Conservation (phyloP, 2,888 invertebrate genomes). For the Pantelozetes paolii region DNA sequence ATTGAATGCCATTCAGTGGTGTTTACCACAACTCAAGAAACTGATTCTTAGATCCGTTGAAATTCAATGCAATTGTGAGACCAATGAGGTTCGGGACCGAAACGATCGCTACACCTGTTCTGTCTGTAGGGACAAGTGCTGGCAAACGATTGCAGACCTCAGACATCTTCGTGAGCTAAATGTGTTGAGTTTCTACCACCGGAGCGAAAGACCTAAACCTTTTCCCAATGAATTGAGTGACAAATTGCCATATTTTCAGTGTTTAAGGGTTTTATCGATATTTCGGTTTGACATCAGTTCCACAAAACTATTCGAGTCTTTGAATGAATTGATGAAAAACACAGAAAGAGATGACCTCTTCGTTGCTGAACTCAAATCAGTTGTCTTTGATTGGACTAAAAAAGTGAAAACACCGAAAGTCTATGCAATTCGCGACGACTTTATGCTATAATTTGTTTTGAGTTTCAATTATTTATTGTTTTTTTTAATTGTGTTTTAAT, state of each 20-base stretch:
- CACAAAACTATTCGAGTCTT: not conserved
- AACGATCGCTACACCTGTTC: conserved; percentile 14
- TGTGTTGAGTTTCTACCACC: not conserved
- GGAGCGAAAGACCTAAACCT: not conserved
- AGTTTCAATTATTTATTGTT: not conserved
- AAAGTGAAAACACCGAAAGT: conserved; percentile 3
- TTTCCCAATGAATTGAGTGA: not conserved
- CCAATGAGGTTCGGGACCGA: not conserved
- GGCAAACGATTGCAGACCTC: not conserved
- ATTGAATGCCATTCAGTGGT: not conserved
- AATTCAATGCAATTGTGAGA: not conserved
- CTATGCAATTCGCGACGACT: not conserved
- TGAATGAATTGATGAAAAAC: conserved; percentile 4
- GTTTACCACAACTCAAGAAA: conserved; percentile 28
- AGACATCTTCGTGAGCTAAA: not conserved
- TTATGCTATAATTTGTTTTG: conserved; percentile 27
- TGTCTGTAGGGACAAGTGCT: not conserved
- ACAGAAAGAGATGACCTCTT: not conserved
- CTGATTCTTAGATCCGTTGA: not conserved
- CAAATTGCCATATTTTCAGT: not conserved
- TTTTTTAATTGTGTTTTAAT: not conserved
- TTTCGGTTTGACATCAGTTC: conserved; percentile 8
- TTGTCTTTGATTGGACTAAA: not conserved
- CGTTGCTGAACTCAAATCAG: not conserved
- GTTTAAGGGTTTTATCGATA: not conserved